Percentiles rank a stretch among this genome's conserved stretches.
Evolutionary conservation across 1,140 invertebrate species (phyloP).

Genomic region (Mya arenaria): DNA sequence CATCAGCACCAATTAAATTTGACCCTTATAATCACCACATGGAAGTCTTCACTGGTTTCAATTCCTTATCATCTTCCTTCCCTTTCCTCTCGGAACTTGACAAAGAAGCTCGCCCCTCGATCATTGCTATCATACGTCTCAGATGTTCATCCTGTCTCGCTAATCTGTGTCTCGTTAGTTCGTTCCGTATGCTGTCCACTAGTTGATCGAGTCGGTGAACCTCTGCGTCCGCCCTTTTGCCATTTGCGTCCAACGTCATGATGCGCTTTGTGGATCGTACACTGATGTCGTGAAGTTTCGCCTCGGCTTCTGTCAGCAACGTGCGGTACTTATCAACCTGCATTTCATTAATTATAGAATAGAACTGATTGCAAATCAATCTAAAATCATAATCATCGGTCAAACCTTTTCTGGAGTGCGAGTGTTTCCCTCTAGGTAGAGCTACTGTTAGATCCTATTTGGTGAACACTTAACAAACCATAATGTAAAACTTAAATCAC

Average conservation of each 20-base stretch:
- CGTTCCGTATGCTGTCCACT: conserved; percentile 55
- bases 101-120: conserved; percentile 18
- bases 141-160: conserved; percentile 5
- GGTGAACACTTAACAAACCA: too few species aligned
- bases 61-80: not conserved
- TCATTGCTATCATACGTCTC: conserved; percentile 4
- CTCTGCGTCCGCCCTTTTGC: conserved; percentile 64
- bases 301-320: conserved; percentile 47
- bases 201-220: conserved; percentile 63
- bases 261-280: conserved; percentile 55
- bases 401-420: too few species aligned
- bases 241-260: conserved; percentile 61
- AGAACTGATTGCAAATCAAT: not conserved
- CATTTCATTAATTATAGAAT: conserved; percentile 7
- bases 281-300: conserved; percentile 54
- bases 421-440: too few species aligned
- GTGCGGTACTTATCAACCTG: conserved; percentile 58
- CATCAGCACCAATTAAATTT: too few species aligned
- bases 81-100: not conserved
- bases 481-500: too few species aligned
- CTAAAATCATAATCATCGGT: too few species aligned
- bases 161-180: not conserved
- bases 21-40: too few species aligned
- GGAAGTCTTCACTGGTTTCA: conserved; percentile 16
- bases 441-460: too few species aligned